Percentiles rank a stretch among this genome's conserved stretches.
These are phyloP conservation scores for Corythornis cristatus DNA, from an alignment of 2,113 vertebrate species.

Conservation along the genomic window DNA sequence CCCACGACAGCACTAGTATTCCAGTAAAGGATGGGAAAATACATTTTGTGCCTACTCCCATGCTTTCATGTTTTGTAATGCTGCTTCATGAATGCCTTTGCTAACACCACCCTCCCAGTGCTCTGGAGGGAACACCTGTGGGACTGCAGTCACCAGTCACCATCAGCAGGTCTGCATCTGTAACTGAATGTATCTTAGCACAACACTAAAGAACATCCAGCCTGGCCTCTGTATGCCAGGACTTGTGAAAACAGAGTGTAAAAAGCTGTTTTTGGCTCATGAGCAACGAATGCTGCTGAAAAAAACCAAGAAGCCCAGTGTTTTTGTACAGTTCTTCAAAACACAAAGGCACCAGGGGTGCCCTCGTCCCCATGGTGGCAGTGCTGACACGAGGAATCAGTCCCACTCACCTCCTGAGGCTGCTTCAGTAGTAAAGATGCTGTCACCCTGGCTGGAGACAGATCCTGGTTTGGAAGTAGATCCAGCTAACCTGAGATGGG, in stretches of 20 bases:
- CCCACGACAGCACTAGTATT: neutral
- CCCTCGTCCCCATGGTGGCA: neutral
- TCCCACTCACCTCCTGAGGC: neutral
- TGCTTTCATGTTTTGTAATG: neutral
- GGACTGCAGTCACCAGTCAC: neutral
- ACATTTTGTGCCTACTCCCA: neutral
- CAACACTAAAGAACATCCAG: neutral
- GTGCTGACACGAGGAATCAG: neutral
- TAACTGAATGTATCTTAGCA: neutral
- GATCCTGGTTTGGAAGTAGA: fast-evolving
- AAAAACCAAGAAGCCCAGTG: neutral
- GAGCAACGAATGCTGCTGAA: neutral
- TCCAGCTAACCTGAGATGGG: neutral
- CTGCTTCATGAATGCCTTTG: neutral
- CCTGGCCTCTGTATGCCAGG: neutral
- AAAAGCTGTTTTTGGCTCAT: neutral
- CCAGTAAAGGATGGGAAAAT: neutral
- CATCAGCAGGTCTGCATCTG: neutral
- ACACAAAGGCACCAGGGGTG: neutral
- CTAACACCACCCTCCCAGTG: neutral
- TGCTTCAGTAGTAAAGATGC: neutral
- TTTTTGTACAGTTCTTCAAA: neutral
- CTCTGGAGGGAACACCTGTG: neutral
- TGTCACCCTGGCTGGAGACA: neutral
- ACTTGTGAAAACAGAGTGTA: neutral